These are phyloP conservation scores for Dissostichus mawsoni DNA, from an alignment of 2,113 vertebrate genomes.

Conservation along the genomic window DNA sequence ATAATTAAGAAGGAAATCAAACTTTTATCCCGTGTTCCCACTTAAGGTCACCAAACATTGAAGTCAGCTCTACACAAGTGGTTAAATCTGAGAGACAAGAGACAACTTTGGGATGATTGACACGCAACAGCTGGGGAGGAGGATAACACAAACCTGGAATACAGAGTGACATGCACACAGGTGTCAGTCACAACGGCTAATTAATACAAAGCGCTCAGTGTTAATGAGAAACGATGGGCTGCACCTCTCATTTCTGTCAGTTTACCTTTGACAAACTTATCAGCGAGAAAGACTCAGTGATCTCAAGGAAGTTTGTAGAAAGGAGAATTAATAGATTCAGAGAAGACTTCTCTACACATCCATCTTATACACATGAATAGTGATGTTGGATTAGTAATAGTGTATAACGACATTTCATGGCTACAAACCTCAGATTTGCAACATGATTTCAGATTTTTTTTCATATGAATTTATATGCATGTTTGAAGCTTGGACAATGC, in stretches of 20 bases:
- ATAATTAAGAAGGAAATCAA: not conserved
- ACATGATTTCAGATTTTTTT: constrained; percentile 16
- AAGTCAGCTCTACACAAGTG: constrained; percentile 19
- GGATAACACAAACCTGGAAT: constrained; percentile 55
- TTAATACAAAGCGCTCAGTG: constrained; percentile 69
- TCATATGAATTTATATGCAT: constrained; percentile 21
- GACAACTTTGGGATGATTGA: constrained; percentile 61
- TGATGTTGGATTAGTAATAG: constrained; percentile 5
- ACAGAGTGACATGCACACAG: constrained; percentile 53
- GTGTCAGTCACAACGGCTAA: constrained; percentile 62
- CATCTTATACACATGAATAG: constrained; percentile 9
- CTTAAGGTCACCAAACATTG: not conserved
- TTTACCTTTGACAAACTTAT: constrained; percentile 63
- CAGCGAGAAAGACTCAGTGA: constrained; percentile 52
- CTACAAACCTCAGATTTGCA: constrained; percentile 12
- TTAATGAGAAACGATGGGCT: constrained; percentile 64
- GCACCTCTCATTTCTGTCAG: constrained; percentile 50
- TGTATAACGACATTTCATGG: constrained; percentile 5
- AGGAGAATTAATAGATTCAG: constrained; percentile 16
- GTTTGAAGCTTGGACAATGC: not conserved
- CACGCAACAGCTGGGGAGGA: constrained; percentile 68
- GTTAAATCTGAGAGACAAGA: constrained; percentile 48
- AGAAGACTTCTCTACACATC: not conserved
- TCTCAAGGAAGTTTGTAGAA: constrained; percentile 38
- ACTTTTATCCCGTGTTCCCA: constrained; percentile 7